These are phyloP conservation scores for Orchesellides sinensis DNA, from an alignment of 2,888 invertebrate genomes.

Conservation along the genomic window DNA sequence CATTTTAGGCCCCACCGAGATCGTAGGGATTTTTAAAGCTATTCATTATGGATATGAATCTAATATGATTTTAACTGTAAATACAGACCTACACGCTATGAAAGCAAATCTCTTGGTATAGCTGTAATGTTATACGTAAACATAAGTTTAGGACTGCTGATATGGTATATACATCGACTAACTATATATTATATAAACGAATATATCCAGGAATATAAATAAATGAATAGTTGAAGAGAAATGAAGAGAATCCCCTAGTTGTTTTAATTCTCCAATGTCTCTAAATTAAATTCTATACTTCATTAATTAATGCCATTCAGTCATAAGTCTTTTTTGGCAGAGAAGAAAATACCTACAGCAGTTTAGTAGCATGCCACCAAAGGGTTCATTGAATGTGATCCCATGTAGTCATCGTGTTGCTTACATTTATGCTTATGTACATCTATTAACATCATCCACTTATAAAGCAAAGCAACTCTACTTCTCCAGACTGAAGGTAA, in stretches of 20 bases:
- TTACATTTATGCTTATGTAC: constrained; percentile 56
- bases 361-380: constrained; percentile 9
- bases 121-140: neutral
- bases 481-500: neutral
- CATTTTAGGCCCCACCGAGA: neutral
- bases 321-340: constrained; percentile 65
- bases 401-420: constrained; percentile 47
- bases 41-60: constrained; percentile 14
- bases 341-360: constrained; percentile 22
- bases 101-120: neutral
- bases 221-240: constrained; percentile 59
- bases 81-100: neutral
- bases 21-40: too few relatives aligned
- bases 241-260: constrained; percentile 69
- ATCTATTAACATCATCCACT: constrained; percentile 63
- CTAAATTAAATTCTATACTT: constrained; percentile 75
- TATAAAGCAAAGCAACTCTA: constrained; percentile 4
- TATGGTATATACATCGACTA: neutral
- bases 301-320: constrained; percentile 75
- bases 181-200: neutral
- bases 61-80: constrained; percentile 16
- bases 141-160: neutral
- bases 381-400: constrained; percentile 39
- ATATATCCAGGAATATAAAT: constrained; percentile 16
- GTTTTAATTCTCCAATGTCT: constrained; percentile 73